These are phyloP conservation scores for Labroides dimidiatus DNA, from an alignment of 2,797 vertebrate genomes.

Conservation along the genomic window DNA sequence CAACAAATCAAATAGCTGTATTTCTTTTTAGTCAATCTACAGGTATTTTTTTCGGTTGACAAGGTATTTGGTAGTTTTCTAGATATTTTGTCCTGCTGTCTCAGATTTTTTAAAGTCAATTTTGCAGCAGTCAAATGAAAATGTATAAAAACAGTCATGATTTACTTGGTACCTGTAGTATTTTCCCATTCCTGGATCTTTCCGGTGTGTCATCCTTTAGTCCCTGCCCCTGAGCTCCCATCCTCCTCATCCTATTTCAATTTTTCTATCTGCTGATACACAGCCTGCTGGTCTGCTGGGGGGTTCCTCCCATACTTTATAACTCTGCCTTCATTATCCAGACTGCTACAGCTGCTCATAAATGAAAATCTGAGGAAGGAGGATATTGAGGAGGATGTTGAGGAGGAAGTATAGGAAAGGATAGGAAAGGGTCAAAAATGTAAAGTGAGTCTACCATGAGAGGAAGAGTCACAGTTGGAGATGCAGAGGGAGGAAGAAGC, in stretches of 20 bases:
- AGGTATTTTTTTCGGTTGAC: slow-evolving; percentile 12
- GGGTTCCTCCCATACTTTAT: slow-evolving; percentile 74
- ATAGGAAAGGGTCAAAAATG: slow-evolving; percentile 47
- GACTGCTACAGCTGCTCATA: slow-evolving; percentile 62
- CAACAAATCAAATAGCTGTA: neutral
- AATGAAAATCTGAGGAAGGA: slow-evolving; percentile 70
- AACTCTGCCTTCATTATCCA: slow-evolving; percentile 72
- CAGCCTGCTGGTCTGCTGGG: slow-evolving; percentile 57
- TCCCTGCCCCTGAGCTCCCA: slow-evolving; percentile 49
- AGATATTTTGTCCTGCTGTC: slow-evolving; percentile 1
- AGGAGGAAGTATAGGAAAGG: slow-evolving; percentile 27
- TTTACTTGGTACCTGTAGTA: slow-evolving; percentile 34
- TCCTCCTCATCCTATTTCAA: slow-evolving; percentile 60
- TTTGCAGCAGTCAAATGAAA: slow-evolving; percentile 1
- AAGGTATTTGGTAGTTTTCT: neutral
- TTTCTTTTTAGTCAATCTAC: slow-evolving; percentile 2
- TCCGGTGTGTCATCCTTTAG: slow-evolving; percentile 60
- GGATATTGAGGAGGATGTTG: slow-evolving; percentile 40
- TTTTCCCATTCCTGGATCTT: slow-evolving; percentile 54
- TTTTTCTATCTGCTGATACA: slow-evolving; percentile 67
- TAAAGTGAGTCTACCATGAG: slow-evolving; percentile 37
- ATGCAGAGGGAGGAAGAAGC: slow-evolving; percentile 11
- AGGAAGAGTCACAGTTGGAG: slow-evolving; percentile 22
- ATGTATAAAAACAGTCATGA: slow-evolving; percentile 10
- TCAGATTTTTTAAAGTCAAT: slow-evolving; percentile 1